Percentiles rank a stretch among this genome's conserved stretches.
phyloP scores from a whole-genome alignment of 2,888 invertebrate genomes.

The Oxycera nigricornis region DNA sequence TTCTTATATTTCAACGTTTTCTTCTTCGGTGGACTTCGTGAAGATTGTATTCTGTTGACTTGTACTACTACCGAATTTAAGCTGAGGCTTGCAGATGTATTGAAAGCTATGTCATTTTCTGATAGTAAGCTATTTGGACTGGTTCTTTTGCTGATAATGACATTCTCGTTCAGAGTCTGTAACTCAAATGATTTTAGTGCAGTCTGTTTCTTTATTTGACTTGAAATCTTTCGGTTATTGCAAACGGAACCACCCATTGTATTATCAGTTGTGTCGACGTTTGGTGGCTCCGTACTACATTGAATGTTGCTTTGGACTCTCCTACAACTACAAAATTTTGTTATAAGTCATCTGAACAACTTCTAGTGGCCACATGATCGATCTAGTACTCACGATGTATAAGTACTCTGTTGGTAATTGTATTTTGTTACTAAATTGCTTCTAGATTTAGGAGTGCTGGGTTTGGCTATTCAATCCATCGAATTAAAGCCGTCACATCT shows the following conservation, averaged over 20 bases:
- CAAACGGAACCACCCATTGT: conserved; percentile 42
- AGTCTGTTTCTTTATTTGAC: conserved; percentile 88
- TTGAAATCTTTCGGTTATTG: conserved; percentile 60
- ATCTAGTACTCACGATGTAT: conserved; percentile 83
- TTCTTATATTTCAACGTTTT: conserved; percentile 50
- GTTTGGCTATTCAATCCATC: conserved; percentile 75
- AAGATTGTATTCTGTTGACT: conserved; percentile 35
- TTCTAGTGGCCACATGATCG: conserved; percentile 98
- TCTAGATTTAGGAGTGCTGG: conserved; percentile 62
- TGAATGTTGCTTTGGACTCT: conserved; percentile 51
- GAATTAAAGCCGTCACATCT: conserved; percentile 75
- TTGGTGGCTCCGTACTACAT: conserved; percentile 45
- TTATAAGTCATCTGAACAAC: conserved; percentile 82
- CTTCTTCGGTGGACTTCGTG: conserved; percentile 52
- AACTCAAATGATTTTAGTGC: conserved; percentile 70
- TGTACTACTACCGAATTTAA: conserved; percentile 40
- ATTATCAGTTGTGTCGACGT: conserved; percentile 52
- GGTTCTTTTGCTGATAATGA: conserved; percentile 74
- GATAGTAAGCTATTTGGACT: conserved; percentile 66
- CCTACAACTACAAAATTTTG: conserved; percentile 76
- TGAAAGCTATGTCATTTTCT: conserved; percentile 28
- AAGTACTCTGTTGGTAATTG: conserved; percentile 88
- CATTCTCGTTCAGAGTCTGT: conserved; percentile 91
- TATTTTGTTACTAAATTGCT: conserved; percentile 75
- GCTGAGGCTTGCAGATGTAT: conserved; percentile 45